Conservation (phyloP, 2,797 vertebrate genomes). For the Ataeniobius toweri region DNA sequence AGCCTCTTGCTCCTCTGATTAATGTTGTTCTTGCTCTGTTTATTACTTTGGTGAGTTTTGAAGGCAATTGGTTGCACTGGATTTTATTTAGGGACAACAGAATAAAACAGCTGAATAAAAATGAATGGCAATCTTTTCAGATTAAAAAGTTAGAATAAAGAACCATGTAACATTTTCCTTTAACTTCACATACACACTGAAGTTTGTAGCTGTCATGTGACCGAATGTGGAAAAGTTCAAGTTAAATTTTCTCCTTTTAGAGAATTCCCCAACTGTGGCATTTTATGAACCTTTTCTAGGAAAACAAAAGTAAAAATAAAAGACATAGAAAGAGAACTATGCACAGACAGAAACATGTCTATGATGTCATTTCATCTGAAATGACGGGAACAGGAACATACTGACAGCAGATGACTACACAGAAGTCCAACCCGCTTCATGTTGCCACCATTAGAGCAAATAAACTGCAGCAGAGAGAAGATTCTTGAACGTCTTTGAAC, state of each 20-base stretch:
- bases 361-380: background rate
- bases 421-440: background rate
- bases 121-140: too few relatives aligned
- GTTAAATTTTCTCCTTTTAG: slow-evolving; percentile 1
- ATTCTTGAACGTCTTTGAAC: slow-evolving; percentile 25
- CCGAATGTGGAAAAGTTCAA: background rate
- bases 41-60: background rate
- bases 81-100: background rate
- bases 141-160: background rate
- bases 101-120: background rate
- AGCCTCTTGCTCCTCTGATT: background rate
- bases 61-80: background rate
- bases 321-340: background rate
- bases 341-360: background rate
- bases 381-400: background rate
- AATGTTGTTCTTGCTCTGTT: background rate
- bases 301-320: slow-evolving; percentile 14
- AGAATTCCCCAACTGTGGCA: background rate
- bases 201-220: background rate
- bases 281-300: background rate
- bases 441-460: slow-evolving; percentile 45
- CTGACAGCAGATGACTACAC: background rate
- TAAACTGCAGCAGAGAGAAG: background rate
- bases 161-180: too few relatives aligned
- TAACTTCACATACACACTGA: too few relatives aligned